phyloP scores from a whole-genome alignment of 2,113 vertebrate genomes.

The Fregetta grallaria region DNA sequence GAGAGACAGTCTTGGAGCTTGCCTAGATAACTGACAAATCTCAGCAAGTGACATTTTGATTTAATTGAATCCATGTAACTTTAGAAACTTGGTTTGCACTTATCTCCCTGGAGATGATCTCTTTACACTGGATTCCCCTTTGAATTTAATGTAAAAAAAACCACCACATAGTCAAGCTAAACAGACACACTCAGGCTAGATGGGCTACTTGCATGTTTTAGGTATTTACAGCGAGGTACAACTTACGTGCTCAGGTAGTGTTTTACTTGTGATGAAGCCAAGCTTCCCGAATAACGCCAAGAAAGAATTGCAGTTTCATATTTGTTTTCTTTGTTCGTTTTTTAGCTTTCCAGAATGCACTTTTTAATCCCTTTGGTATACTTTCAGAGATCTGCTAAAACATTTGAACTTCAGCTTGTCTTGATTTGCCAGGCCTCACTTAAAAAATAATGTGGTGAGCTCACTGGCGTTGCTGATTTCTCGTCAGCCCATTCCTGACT shows the following conservation, averaged over 20 bases:
- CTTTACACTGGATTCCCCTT: background rate
- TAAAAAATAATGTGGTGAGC: background rate
- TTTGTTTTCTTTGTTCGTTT: background rate
- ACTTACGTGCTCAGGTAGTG: background rate
- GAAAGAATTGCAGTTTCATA: background rate
- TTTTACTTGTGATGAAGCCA: background rate
- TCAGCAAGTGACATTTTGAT: background rate
- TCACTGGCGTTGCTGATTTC: background rate
- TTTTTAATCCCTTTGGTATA: background rate
- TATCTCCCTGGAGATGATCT: background rate
- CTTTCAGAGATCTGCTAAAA: background rate
- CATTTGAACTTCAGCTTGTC: background rate
- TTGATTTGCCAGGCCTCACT: background rate
- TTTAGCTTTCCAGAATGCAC: background rate
- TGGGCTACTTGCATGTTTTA: background rate
- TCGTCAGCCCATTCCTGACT: background rate
- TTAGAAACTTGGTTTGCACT: background rate
- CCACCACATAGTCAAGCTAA: background rate
- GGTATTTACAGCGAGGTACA: background rate
- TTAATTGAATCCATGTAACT: conserved; percentile 9
- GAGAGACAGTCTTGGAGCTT: background rate
- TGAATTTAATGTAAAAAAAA: background rate
- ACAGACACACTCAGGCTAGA: background rate
- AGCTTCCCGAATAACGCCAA: background rate
- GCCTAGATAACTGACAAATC: background rate